Conservation (phyloP, 2,888 invertebrate species). For the Cloeon dipterum region DNA sequence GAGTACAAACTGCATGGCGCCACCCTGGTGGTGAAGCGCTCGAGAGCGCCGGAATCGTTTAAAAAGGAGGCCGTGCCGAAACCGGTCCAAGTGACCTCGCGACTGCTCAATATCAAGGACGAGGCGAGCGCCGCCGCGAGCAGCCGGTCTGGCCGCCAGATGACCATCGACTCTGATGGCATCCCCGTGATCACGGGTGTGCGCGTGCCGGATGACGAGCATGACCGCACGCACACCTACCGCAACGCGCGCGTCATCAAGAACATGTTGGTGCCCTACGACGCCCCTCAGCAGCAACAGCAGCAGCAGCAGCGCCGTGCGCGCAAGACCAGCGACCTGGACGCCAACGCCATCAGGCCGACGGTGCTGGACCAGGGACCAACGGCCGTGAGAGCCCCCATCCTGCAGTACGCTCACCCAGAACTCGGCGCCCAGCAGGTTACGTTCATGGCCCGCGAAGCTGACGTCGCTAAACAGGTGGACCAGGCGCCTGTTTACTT, state of each 20-base stretch:
- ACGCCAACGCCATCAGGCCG: constrained; percentile 41
- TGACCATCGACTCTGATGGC: constrained; percentile 42
- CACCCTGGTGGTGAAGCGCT: neutral
- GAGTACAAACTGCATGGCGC: neutral
- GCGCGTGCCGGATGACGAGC: constrained; percentile 62
- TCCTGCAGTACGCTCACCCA: constrained; percentile 57
- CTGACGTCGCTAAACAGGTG: too few relatives aligned
- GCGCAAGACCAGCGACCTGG: constrained; percentile 22
- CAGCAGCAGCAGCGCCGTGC: neutral
- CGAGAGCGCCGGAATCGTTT: neutral
- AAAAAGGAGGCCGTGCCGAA: constrained; percentile 25
- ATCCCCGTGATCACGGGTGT: constrained; percentile 63
- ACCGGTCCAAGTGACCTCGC: constrained; percentile 42
- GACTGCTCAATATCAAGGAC: constrained; percentile 25
- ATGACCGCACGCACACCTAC: constrained; percentile 49
- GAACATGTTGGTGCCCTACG: constrained; percentile 41
- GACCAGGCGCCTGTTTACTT: neutral
- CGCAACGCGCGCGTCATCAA: constrained; percentile 73
- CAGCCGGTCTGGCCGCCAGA: constrained; percentile 28
- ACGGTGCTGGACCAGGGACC: constrained; percentile 21
- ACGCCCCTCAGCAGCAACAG: neutral
- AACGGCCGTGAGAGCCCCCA: constrained; percentile 28
- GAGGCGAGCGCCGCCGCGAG: constrained; percentile 11
- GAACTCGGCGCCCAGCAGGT: constrained; percentile 57
- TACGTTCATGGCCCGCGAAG: neutral